phyloP scores from a whole-genome alignment of 2,113 vertebrate species.

The Lycocorax pyrrhopterus region DNA sequence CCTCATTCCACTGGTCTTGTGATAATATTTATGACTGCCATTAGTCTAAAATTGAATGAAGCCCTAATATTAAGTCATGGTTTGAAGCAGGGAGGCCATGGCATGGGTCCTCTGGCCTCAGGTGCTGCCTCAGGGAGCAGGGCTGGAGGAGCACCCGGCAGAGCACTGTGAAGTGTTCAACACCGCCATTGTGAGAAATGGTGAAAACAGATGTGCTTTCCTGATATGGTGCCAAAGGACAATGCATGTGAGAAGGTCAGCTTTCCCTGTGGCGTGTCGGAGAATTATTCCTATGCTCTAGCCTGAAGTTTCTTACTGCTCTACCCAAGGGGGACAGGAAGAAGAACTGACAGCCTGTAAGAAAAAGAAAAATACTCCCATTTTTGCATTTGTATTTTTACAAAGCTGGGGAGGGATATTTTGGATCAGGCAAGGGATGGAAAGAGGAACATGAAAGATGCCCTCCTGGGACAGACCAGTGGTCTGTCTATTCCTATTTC shows the following conservation, averaged over 20 bases:
- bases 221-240: background rate
- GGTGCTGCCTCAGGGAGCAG: background rate
- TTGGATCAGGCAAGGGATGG: background rate
- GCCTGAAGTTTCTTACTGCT: background rate
- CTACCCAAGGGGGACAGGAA: background rate
- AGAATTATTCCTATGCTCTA: background rate
- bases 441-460: background rate
- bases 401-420: background rate
- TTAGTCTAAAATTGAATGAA: background rate
- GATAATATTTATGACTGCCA: background rate
- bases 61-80: background rate
- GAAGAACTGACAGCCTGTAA: background rate
- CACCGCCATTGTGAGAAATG: background rate
- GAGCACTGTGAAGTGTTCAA: background rate
- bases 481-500: background rate
- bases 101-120: background rate
- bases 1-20: background rate
- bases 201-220: background rate
- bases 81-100: background rate
- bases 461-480: background rate
- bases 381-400: background rate
- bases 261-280: fast-evolving
- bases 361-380: background rate
- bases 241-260: background rate
- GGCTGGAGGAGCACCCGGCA: background rate